Evolutionary conservation across 2,888 invertebrate genomes (phyloP), one percentile per base, ranked within the genome.

Genomic region (Melolontha melolontha): DNA sequence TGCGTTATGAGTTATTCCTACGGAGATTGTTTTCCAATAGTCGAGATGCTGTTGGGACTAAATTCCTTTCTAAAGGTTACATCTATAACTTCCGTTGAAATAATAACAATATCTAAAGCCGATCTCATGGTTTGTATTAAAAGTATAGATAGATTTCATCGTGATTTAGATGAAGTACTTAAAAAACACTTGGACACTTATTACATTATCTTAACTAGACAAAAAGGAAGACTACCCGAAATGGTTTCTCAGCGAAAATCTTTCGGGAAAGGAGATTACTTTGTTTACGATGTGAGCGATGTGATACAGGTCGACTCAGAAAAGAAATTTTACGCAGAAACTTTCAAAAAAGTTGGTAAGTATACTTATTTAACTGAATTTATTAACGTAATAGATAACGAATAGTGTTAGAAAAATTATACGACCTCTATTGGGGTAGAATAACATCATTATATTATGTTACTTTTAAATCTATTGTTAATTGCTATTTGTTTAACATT

Each of bases 31-130:
- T 73, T 74, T 44, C 72, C 72, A 5, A 27, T 73, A 10, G 16
- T 74, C 10, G 73, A 71, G 64, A 49, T 67, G 16, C 54, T 74
- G 5, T 64, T 70, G 29, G 64, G 68, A 39, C 67, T 73, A 40
- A 49, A 62, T 11, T 49, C 65, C 1, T 59, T 70, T 8, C 47
- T 74, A 27, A 67, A 51, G 1, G 70, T 72, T 1, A 67, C 52
- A 1, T 62, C 71, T 11, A 17, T 67, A 8, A 72, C 73, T 7
- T 59, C 65, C n/a, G 73, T 72, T 10, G 71, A 72, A 64, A 12
- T 73, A 1, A 64, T 69, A 2, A 67, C 63, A 22, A 59, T 74
- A 16, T 10, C 41, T 1, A 50, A 67, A 17, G 2, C 11, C 1
- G 55, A 69, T 22, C 11, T 74, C 16, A 44, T 68, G 14, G 64